These are phyloP conservation scores for Boloria euphrosyne DNA, from an alignment of 2,888 invertebrate genomes.

Conservation along the genomic window DNA sequence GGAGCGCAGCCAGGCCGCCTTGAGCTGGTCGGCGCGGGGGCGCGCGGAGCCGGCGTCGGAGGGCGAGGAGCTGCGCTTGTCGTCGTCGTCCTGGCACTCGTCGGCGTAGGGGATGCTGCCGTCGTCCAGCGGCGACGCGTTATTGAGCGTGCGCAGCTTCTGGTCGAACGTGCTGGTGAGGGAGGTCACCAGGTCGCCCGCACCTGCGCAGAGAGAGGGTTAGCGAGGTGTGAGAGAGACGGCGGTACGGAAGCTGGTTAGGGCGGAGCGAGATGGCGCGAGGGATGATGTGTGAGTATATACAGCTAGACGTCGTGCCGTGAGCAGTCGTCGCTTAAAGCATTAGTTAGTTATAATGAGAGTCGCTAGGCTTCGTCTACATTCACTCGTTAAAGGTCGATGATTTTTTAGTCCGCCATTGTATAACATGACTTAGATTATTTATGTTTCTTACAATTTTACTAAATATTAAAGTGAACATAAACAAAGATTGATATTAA, in stretches of 20 bases:
- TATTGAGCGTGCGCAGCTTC: constrained; percentile 88
- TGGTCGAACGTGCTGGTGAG: constrained; percentile 93
- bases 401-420: background rate
- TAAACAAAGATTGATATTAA: constrained; percentile 54
- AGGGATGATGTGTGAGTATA: constrained; percentile 47
- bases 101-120: constrained; percentile 88
- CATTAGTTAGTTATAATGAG: constrained; percentile 63
- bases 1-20: constrained; percentile 76
- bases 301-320: constrained; percentile 57
- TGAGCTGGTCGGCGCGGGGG: constrained; percentile 62
- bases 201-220: constrained; percentile 82
- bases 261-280: constrained; percentile 51
- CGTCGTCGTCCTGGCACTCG: constrained; percentile 84
- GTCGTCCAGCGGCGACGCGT: constrained; percentile 85
- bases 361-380: constrained; percentile 47
- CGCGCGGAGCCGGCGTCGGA: constrained; percentile 53
- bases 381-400: constrained; percentile 38
- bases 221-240: background rate
- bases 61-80: constrained; percentile 62
- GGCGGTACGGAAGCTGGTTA: constrained; percentile 66
- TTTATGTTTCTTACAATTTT: constrained; percentile 11
- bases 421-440: background rate
- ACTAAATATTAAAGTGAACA: constrained; percentile 45
- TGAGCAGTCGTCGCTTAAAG: constrained; percentile 65
- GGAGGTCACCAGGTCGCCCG: constrained; percentile 90